A percentile compares a stretch with the other conserved stretches of the same genome.
These are phyloP conservation scores for Glossophaga mutica DNA, from an alignment of 2,797 vertebrate genomes.

Conservation along the genomic window DNA sequence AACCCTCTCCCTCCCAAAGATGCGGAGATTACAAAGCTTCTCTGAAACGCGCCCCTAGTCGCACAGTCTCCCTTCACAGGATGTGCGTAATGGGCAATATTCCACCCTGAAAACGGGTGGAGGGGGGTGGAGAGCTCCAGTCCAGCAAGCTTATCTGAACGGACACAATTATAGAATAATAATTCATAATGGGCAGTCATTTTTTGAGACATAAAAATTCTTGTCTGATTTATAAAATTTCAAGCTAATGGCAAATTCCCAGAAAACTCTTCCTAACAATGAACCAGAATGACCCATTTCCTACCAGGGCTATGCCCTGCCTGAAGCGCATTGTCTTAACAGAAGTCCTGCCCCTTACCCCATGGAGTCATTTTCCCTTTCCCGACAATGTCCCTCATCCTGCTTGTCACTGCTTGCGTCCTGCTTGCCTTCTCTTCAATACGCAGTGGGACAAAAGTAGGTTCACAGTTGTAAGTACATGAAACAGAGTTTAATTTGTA, in stretches of 20 bases:
- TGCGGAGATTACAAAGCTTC: slow-evolving; percentile 12
- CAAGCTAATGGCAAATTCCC: slow-evolving; percentile 54
- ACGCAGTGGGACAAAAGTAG: not conserved
- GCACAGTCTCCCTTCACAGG: slow-evolving; percentile 51
- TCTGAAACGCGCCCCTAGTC: not conserved
- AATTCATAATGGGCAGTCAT: slow-evolving; percentile 52
- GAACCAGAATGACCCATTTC: slow-evolving; percentile 80
- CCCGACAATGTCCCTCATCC: not conserved
- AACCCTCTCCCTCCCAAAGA: not conserved
- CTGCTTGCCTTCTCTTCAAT: slow-evolving; percentile 53
- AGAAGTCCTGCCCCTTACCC: slow-evolving; percentile 48
- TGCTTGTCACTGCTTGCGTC: slow-evolving; percentile 59
- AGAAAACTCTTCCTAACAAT: slow-evolving; percentile 69
- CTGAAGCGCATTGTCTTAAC: slow-evolving; percentile 68
- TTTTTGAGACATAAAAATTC: slow-evolving; percentile 52
- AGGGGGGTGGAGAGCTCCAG: not conserved
- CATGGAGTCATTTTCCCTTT: slow-evolving; percentile 66
- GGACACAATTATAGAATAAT: slow-evolving; percentile 38
- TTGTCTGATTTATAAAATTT: slow-evolving; percentile 57
- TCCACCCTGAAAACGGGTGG: not conserved
- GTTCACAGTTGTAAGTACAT: not conserved
- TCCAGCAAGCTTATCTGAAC: slow-evolving; percentile 52
- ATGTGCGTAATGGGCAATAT: slow-evolving; percentile 48
- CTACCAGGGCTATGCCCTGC: slow-evolving; percentile 53
- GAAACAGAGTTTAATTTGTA: not conserved